phyloP scores from a whole-genome alignment of 2,888 invertebrate genomes.

The Elysia crispata region DNA sequence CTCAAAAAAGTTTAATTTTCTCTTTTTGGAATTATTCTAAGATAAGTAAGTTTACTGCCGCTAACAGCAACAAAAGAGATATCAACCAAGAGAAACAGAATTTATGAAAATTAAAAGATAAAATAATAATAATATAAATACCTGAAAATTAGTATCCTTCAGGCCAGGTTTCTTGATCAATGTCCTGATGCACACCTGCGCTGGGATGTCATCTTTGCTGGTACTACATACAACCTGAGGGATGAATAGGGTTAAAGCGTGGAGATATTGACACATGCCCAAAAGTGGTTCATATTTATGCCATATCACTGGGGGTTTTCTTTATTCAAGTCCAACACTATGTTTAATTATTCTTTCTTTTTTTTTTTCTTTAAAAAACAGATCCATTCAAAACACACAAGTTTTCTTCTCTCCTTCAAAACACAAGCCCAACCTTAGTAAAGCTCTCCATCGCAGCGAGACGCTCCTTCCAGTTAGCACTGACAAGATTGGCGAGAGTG shows the following conservation, averaged over 20 bases:
- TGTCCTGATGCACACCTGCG: conserved; percentile 87
- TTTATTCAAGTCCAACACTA: too few species aligned
- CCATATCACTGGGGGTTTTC: too few species aligned
- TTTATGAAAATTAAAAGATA: too few species aligned
- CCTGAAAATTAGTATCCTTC: conserved; percentile 93
- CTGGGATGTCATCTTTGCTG: conserved; percentile 83
- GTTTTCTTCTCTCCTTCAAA: too few species aligned
- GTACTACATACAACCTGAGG: conserved; percentile 76
- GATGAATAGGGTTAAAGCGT: not conserved
- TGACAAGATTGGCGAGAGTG: conserved; percentile 83
- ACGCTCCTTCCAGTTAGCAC: conserved; percentile 91
- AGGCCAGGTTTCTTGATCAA: conserved; percentile 88
- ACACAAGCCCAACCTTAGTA: conserved; percentile 73
- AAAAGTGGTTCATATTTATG: not conserved
- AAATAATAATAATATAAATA: conserved; percentile 45
- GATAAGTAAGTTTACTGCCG: too few species aligned
- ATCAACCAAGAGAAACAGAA: too few species aligned
- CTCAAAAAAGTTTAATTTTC: too few species aligned
- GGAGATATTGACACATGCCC: not conserved
- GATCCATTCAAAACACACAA: too few species aligned
- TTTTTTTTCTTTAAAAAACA: too few species aligned
- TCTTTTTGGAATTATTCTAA: too few species aligned
- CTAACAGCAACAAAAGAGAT: too few species aligned
- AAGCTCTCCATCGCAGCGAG: conserved; percentile 87
- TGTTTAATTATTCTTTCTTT: too few species aligned